Base-by-base conservation (phyloP, 1,140 invertebrate species). In the Scaptomyza montana region DNA sequence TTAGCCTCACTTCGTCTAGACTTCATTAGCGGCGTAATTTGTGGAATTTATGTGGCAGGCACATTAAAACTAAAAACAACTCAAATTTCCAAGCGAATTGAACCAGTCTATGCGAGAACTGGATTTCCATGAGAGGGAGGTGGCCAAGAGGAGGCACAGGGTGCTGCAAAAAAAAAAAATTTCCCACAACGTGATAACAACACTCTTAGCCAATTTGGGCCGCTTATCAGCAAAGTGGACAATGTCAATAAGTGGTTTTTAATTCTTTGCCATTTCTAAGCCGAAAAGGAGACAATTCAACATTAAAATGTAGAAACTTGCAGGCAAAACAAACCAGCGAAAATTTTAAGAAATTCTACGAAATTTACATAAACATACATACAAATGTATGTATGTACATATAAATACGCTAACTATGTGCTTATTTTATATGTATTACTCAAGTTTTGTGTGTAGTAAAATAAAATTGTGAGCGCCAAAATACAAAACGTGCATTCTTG, bases 11-110 rank as follows among this genome's bases (percentile, higher is more conserved):
- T 60, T 67, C 39, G 43, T 87, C 81, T 86, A 86, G 81, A 86
- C 81, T 89, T 87, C 84, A 87, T 87, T 87, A 87, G 78, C 84
- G 49, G 72, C 77, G 78, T 82, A 81, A 78, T 87, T 89, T 89
- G 78, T 77, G 78, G 75, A 89, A 87, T 87, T 87, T 87, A 89
- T 89, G 84, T 89, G 78, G 65, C 82, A 87, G 81, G 66, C 84
- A 78, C 78, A 82, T 87, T 81, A 81, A 87, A 12, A n/a, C 2
- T 5, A n/a, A 43, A 43, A n/a, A 43, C 39, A 39, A 68, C 56
- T 60, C 39, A 62, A 55, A 56, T 56, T 51, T 49, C 28, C 41
- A 59, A 55, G 50, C 36, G 50, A 33, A 45, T 51, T 28, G n/a
- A 61, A 73, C 65, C 57, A 62, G 66, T 74, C 66, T 62, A 69